Conservation (phyloP, 2,888 invertebrate species). For the Rapana venosa region DNA sequence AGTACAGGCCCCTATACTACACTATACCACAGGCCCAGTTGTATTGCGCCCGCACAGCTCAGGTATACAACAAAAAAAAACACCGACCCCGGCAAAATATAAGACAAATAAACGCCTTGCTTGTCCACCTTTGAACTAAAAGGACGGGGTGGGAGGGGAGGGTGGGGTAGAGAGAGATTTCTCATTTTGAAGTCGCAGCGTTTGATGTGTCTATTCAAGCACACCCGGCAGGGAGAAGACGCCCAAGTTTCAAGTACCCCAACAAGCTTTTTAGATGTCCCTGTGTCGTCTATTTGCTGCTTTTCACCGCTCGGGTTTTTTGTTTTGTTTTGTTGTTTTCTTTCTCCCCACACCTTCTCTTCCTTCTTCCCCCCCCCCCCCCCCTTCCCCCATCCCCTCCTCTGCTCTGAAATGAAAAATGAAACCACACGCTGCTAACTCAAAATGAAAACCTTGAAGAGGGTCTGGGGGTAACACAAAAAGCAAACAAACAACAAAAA, state of each 20-base stretch:
- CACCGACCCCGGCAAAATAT: neutral
- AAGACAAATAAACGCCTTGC: constrained; percentile 8
- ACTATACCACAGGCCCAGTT: too few relatives aligned
- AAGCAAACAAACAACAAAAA: neutral
- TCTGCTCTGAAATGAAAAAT: neutral
- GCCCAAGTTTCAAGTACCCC: neutral
- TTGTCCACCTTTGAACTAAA: neutral
- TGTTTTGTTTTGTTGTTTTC: neutral
- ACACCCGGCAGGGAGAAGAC: neutral
- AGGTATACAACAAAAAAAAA: too few relatives aligned
- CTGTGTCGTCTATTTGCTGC: neutral
- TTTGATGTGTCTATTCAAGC: constrained; percentile 19
- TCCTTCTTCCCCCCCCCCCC: too few relatives aligned
- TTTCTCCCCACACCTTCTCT: neutral
- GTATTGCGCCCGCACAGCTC: neutral
- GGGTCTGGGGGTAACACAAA: neutral
- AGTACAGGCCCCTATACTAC: too few relatives aligned
- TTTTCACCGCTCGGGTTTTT: neutral
- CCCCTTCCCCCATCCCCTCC: too few relatives aligned
- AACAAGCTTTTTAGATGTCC: neutral
- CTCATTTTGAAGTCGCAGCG: neutral
- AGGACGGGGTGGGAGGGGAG: too few relatives aligned
- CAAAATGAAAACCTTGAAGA: neutral
- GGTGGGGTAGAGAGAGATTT: neutral
- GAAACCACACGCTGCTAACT: constrained; percentile 6